Base-by-base conservation (phyloP, 2,888 invertebrate genomes). In the Mythimna vitellina region DNA sequence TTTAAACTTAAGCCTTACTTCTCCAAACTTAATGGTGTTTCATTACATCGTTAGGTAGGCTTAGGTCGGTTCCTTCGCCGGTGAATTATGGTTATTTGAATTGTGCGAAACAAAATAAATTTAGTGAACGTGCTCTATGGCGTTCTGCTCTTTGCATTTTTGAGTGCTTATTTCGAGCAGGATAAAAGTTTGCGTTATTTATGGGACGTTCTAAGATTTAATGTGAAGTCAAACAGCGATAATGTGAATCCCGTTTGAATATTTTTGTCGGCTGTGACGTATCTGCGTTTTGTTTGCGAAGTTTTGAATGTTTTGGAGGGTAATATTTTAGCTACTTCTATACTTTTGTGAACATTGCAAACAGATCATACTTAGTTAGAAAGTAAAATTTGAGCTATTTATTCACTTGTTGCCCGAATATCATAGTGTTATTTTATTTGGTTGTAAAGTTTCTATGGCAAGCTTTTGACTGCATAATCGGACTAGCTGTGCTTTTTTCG, bases 51-150 rank as follows among this genome's bases (percentile, higher is more conserved):
- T 93, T 95, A 95, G 95, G 94, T 95, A 95, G 95, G 96, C 95
- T 95, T 94, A 95, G 92, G 84, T 90, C 88, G 91, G 90, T 90
- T 86, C 89, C 84, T 85, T 88, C 84, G 74, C 51, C 80, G 68
- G 94, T 96, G 96, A 96, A 89, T 96, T 96, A 96, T 96, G 96
- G 96, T 96, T 96, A 96, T 96, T 96, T 96, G 96, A 96, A 96
- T 96, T 95, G 96, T 96, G 91, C 93, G 95, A 96, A 96, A 96
- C 96, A 96, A 96, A 96, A 96, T 96, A 96, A 96, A 96, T 96
- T 96, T 95, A 95, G 92, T 92, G 95, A 95, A 96, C 96, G 96
- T 96, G 96, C 95, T 92, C 95, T 95, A 93, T 95, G 87, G 91
- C 92, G 95, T 95, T 95, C 94, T 95, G 95, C 96, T 95, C 95